Evolutionary conservation across 2,113 vertebrate species (phyloP).

Genomic region (Stigmatopora nigra): DNA sequence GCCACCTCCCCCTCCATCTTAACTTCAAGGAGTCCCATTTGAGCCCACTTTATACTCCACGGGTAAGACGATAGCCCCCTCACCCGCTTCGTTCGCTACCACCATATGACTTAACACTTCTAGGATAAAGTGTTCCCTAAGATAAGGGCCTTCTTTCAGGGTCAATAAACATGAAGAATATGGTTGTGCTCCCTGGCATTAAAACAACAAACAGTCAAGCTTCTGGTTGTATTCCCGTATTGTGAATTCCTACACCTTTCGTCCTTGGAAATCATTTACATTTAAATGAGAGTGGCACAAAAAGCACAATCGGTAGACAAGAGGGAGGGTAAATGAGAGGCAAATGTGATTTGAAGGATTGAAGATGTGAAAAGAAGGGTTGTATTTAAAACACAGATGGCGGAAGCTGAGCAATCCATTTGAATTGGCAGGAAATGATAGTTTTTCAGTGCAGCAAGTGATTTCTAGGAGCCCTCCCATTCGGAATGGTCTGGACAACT

Average conservation of each 20-base stretch:
- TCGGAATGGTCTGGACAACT: no score
- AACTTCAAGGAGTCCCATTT: constrained; percentile 38
- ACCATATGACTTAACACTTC: constrained; percentile 8
- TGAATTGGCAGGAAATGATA: no score
- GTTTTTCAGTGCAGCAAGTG: no score
- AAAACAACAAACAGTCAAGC: background rate
- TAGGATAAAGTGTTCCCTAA: background rate
- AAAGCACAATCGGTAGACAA: background rate
- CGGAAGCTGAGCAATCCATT: no score
- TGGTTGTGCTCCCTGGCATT: constrained; percentile 1
- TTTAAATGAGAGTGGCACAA: constrained; percentile 5
- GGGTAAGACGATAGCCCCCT: constrained; percentile 40
- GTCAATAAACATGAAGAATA: constrained; percentile 2
- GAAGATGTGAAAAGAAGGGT: no score
- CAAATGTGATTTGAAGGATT: background rate
- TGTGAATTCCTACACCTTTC: constrained; percentile 10
- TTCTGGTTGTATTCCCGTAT: background rate
- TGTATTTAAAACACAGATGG: no score
- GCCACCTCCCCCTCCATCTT: background rate
- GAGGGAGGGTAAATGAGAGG: background rate
- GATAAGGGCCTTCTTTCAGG: background rate
- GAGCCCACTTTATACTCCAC: constrained; percentile 20
- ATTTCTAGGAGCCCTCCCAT: no score
- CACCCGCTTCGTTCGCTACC: constrained; percentile 26
- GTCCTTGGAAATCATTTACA: constrained; percentile 17